These are phyloP conservation scores for Battus philenor DNA, from an alignment of 1,140 invertebrate species.

Conservation along the genomic window DNA sequence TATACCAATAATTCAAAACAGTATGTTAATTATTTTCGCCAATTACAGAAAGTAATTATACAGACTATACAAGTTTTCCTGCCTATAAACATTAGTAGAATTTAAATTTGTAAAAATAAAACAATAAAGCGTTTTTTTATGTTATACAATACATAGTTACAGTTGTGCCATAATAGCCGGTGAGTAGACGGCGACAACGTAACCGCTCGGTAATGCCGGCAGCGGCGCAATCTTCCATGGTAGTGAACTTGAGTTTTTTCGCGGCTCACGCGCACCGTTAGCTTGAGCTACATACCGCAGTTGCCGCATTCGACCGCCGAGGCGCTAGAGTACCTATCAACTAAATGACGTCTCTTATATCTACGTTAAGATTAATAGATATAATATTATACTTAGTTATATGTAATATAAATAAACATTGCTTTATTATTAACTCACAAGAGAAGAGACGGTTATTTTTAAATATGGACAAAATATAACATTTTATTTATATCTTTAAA, in stretches of 20 bases:
- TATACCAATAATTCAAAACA: too few relatives aligned
- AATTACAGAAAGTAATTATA: too few relatives aligned
- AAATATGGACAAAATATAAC: too few relatives aligned
- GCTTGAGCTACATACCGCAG: slow-evolving; percentile 66
- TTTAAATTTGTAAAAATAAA: not conserved
- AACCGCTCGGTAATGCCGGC: slow-evolving; percentile 57
- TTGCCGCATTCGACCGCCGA: slow-evolving; percentile 38
- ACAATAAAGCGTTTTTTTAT: not conserved
- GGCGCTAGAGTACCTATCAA: slow-evolving; percentile 39
- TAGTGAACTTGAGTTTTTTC: slow-evolving; percentile 74
- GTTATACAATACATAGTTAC: slow-evolving; percentile 57
- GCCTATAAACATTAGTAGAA: too few relatives aligned
- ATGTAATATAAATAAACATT: too few relatives aligned
- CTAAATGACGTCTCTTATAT: slow-evolving; percentile 8
- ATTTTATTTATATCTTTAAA: too few relatives aligned
- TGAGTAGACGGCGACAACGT: slow-evolving; percentile 51
- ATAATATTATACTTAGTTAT: too few relatives aligned
- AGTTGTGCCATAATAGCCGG: slow-evolving; percentile 47
- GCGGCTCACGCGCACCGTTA: slow-evolving; percentile 58
- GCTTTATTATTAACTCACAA: too few relatives aligned
- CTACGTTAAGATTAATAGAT: not conserved
- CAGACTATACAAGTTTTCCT: too few relatives aligned
- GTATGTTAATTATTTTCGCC: too few relatives aligned
- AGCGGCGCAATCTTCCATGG: slow-evolving; percentile 67
- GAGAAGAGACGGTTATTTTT: too few relatives aligned